A percentile compares a stretch with the other conserved stretches of the same genome.
These are phyloP conservation scores for Thelaira solivaga DNA, from an alignment of 2,888 invertebrate species.

Conservation along the genomic window DNA sequence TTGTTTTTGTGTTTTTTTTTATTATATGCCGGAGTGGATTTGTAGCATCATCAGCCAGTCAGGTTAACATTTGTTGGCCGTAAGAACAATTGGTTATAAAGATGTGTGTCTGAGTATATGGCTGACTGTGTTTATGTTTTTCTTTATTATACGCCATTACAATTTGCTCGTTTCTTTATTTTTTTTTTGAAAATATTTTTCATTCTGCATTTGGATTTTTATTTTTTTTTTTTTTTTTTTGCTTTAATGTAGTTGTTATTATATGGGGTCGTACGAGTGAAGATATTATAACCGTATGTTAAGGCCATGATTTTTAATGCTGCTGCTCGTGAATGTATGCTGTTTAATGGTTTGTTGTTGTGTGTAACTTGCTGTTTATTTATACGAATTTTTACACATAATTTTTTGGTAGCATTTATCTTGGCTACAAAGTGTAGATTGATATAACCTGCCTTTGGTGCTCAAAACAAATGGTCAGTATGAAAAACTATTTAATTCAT, in stretches of 20 bases:
- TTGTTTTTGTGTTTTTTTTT: constrained; percentile 12
- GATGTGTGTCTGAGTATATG: constrained; percentile 14
- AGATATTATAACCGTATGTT: not conserved
- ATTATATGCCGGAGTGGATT: constrained; percentile 16
- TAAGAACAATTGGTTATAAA: constrained; percentile 3
- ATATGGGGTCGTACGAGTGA: not conserved
- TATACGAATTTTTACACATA: not conserved
- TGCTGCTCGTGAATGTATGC: not conserved
- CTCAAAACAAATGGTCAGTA: constrained; percentile 61
- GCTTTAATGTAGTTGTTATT: not conserved
- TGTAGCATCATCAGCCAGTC: constrained; percentile 45
- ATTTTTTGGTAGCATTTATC: constrained; percentile 33
- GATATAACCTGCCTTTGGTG: constrained; percentile 71
- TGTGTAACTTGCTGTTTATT: constrained; percentile 3
- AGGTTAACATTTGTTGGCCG: constrained; percentile 41
- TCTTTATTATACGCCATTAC: constrained; percentile 44
- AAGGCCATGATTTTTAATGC: constrained; percentile 11
- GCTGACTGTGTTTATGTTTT: constrained; percentile 11
- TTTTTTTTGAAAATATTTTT: constrained; percentile 20
- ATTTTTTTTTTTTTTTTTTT: not conserved
- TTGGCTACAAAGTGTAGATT: constrained; percentile 70
- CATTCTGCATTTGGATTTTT: constrained; percentile 40
- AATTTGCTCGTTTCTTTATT: not conserved
- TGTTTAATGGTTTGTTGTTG: not conserved
- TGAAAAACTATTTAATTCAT: not conserved